Evolutionary conservation across 2,113 vertebrate species (phyloP), one percentile per base, ranked within the genome.

Genomic region (Gallinago jamesoni): DNA sequence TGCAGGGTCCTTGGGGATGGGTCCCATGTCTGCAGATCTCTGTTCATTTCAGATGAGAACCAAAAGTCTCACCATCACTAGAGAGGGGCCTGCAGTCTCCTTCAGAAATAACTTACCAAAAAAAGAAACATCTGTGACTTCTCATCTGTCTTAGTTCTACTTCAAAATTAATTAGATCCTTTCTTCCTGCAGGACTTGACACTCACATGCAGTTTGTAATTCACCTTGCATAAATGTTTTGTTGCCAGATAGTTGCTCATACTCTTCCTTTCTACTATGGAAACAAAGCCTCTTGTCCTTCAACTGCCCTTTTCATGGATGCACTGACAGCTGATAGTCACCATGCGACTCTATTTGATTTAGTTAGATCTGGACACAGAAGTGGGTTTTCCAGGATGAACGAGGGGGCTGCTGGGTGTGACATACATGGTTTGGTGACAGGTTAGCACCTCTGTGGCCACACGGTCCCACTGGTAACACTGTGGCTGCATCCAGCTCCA

Each of bases 401-500:
- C 0, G 0, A 78, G 14, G 18, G 11, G 12, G 14, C 35, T 31
- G 1, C 35, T 0, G 3, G 17, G 7, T 45, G 18, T 78, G 39
- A 47, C 16, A 12, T 64, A 25, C 25, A 33, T 59, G 19, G 30
- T 69, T 41, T 74, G 23, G 11, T 64, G 48, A 53, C 2, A 9
- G 69, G 28, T 72, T 5, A 66, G 14, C 37, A 45, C 39, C 27
- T 22, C 50, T 59, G 75, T 4, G 3, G 10, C 30, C 31, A 9
- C 19, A 24, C 4, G 11, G 28, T 47, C 37, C 22, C 43, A 30
- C 56, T n/a, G 80, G 10, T 82, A 28, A 33, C 13, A 3, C 3
- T 52, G 14, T 35, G 25, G 9, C 14, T 91, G 8, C 47, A 43
- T 35, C 9, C 68, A 69, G 14, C 13, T 88, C 48, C 66, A 23